Base-by-base conservation (phyloP, 2,797 vertebrate genomes). In the Tapera naevia region DNA sequence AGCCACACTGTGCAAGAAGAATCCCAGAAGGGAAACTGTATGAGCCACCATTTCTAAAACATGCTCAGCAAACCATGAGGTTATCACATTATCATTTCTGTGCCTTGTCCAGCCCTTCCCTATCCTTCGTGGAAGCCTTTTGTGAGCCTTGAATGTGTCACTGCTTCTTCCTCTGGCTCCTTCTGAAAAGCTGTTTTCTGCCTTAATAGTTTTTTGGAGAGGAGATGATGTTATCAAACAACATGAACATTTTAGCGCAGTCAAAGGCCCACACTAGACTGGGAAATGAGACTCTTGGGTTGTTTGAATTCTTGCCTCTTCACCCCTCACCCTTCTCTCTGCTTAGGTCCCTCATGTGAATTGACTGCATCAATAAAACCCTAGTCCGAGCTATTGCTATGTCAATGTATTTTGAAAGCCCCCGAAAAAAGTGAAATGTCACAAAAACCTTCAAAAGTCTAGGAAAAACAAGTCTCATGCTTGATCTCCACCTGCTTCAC, bases 241-340 rank as follows among this genome's bases (percentile, higher is more conserved):
- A 15, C 9, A 24, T 1, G 6, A 74, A 32, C 25, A 23, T 30
- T 95, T 85, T 64, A 83, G 73, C 10, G 24, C 33, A 1, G 9
- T 18, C 13, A 64, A 35, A 88, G 54, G 21, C 66, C 73, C 56
- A 35, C 54, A 89, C 8, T 35, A 92, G 58, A 46, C 23, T 60
- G 32, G 83, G 66, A 72, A 93, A 88, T 0, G 1, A 54, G 69
- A 75, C 43, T 72, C 28, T 12, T n/a, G 43, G 53, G 33, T 79
- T 94, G 33, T 83, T 87, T 80, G 37, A 72, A 72, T 95, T 95
- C 53, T 81, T 94, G n/a, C 51, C 25, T 88, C 39, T 83, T 94
- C 74, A 92, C 56, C 67, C 39, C 13, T 91, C 45, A 66, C 57
- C 54, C n/a, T 74, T 91, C 62, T 61, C 43, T 8, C 17, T 73